Evolutionary conservation across 2,113 vertebrate genomes (phyloP).

Genomic region (Steatornis caripensis): DNA sequence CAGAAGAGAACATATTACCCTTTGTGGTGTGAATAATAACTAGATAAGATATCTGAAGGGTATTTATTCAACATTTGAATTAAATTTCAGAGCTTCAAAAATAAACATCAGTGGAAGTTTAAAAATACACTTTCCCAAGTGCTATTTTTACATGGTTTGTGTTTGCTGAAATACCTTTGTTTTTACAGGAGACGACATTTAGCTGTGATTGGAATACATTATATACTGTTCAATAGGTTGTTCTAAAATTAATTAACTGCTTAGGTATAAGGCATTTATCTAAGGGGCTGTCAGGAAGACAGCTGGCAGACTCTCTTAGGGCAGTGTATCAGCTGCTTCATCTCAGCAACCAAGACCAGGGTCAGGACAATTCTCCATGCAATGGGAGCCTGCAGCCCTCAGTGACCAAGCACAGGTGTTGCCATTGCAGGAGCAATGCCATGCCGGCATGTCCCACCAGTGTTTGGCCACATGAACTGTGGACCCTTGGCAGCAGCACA

Average conservation of each 20-base stretch:
- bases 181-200: slow-evolving; percentile 49
- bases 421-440: not conserved
- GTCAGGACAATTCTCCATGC: not conserved
- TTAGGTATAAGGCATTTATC: slow-evolving; percentile 26
- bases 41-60: not conserved
- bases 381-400: not conserved
- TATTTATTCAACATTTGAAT: slow-evolving; percentile 43
- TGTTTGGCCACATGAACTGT: not conserved
- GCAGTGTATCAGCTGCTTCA: not conserved
- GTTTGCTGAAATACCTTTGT: slow-evolving; percentile 43
- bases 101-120: slow-evolving; percentile 51
- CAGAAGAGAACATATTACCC: not conserved
- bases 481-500: fast-evolving
- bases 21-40: not conserved
- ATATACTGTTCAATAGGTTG: slow-evolving; percentile 39
- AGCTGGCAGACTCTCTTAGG: too few relatives aligned
- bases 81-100: slow-evolving; percentile 61
- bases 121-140: slow-evolving; percentile 34
- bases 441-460: fast-evolving
- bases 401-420: not conserved
- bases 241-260: slow-evolving; percentile 56
- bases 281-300: not conserved
- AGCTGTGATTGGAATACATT: slow-evolving; percentile 33
- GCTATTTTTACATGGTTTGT: slow-evolving; percentile 25
- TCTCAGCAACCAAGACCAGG: not conserved